Conservation (phyloP, 2,797 vertebrate genomes). For the Coregonus sp. region DNA sequence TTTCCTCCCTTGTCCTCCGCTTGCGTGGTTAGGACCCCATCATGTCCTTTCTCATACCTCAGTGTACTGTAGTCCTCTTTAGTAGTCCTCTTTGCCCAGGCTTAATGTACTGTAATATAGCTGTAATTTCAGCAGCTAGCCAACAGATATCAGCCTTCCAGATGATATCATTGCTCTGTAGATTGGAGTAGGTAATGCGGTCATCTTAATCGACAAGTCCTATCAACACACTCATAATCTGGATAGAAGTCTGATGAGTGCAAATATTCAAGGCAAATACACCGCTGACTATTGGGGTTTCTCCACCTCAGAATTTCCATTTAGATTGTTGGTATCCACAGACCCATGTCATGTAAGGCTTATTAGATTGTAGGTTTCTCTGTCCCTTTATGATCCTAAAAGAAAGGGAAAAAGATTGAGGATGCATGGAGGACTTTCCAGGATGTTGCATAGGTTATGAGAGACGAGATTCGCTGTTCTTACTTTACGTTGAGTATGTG, state of each 20-base stretch:
- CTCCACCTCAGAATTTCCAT: background rate
- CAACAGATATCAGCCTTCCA: conserved; percentile 78
- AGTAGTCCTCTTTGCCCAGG: background rate
- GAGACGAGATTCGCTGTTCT: no score
- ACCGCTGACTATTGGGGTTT: no score
- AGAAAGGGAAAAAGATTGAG: no score
- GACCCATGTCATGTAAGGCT: conserved; percentile 39
- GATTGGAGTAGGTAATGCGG: conserved; percentile 16
- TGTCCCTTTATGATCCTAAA: no score
- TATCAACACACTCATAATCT: conserved; percentile 4
- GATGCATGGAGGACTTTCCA: no score
- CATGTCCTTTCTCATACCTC: conserved; percentile 23
- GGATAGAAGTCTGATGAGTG: no score
- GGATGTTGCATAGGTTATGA: no score
- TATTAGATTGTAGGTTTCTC: no score
- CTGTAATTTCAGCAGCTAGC: conserved; percentile 58
- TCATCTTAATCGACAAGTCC: conserved; percentile 16
- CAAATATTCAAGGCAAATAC: no score
- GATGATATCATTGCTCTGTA: conserved; percentile 38
- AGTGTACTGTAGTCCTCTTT: no score
- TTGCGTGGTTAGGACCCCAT: background rate
- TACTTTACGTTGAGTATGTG: no score
- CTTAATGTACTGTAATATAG: background rate
- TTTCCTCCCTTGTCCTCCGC: conserved; percentile 1
- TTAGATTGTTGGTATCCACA: background rate